Base-by-base conservation (phyloP, 2,113 vertebrate genomes). In the Cathartes aura region DNA sequence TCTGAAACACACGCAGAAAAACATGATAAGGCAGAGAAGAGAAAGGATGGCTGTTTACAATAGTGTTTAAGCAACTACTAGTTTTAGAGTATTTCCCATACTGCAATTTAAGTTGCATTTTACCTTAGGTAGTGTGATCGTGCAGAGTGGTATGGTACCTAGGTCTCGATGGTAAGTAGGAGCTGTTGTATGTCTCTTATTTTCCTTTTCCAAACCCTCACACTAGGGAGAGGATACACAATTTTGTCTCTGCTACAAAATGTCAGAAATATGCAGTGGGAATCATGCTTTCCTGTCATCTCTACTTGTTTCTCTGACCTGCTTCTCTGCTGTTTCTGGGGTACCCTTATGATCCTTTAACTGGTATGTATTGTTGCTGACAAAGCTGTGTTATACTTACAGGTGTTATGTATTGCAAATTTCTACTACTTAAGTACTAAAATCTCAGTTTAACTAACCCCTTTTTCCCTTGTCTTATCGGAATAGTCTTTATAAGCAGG, bases 191-290 rank as follows among this genome's bases (percentile, higher is more conserved):
- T 6, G 9, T 30, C 40, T 50, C 9, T 24, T 58, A 43, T 38
- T 72, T 43, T 53, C 18, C 5, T 43, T 60, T 81, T 43, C 75
- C n/a, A 88, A 71, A 10, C 4, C 2, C 8, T 64, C 16, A 15
- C 2, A 1, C 14, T 11, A 40, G 9, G 27, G 12, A 82, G 8
- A 76, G 3, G 15, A 56, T 12, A 17, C 5, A 15, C 3, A 47
- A 2, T 59, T 78, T 60, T 81, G 15, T 13, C 20, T 73, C 18
- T 76, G 8, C 12, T 63, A 24, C 43, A 60, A 6, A 38, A 60
- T 48, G 26, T 55, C n/a, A 71, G 20, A 74, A 70, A 47, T 32
- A 13, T n/a, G 27, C 2, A 11, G n/a, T 5, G 6, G 12, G 10
- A 62, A 18, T 58, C 8, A 3, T 29, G 40, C 32, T 52, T 71